A percentile compares a stretch with the other conserved stretches of the same genome.
These are phyloP conservation scores for Calyptommatus sinebrachiatus DNA, from an alignment of 2,113 vertebrate genomes.

Conservation along the genomic window DNA sequence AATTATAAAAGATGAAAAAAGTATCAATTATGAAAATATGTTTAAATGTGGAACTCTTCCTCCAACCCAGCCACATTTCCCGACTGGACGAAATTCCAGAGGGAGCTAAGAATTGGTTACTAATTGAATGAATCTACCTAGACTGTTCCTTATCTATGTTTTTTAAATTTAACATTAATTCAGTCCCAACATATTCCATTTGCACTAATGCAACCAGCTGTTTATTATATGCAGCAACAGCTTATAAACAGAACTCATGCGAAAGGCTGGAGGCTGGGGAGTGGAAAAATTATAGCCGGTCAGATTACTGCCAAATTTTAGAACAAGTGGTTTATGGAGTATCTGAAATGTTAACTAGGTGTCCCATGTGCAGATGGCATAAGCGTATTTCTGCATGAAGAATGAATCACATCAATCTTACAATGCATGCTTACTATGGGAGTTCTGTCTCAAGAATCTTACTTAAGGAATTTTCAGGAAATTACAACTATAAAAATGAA, in stretches of 20 bases:
- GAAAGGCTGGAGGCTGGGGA: neutral
- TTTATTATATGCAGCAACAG: neutral
- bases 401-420: conserved; percentile 61
- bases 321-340: conserved; percentile 31
- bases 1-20: no score
- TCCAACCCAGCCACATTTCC: no score
- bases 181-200: conserved; percentile 5
- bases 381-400: conserved; percentile 36
- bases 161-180: neutral
- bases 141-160: neutral
- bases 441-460: conserved; percentile 62
- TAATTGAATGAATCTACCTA: neutral
- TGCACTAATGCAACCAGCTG: neutral
- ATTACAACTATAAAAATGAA: conserved; percentile 63
- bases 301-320: conserved; percentile 34
- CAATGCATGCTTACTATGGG: conserved; percentile 51
- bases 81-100: no score
- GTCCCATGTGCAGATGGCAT: conserved; percentile 35
- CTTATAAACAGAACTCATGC: conserved; percentile 21
- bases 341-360: conserved; percentile 45
- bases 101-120: accelerated
- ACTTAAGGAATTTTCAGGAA: conserved; percentile 63
- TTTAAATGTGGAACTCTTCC: no score
- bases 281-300: conserved; percentile 10
- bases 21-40: no score